These are phyloP conservation scores for Cyprinella venusta DNA, from an alignment of 2,797 vertebrate genomes.

Conservation along the genomic window DNA sequence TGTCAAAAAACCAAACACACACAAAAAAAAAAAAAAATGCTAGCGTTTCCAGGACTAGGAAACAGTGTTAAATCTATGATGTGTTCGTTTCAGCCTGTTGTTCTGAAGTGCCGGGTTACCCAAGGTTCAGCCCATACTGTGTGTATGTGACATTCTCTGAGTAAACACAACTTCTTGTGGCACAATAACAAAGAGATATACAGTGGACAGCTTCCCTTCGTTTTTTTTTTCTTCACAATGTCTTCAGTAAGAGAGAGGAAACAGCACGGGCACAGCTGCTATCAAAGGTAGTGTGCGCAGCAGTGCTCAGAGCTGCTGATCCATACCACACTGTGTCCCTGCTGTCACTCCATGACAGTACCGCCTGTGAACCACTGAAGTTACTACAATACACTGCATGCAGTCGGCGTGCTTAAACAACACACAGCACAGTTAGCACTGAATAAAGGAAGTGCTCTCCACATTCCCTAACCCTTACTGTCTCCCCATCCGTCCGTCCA, in stretches of 20 bases:
- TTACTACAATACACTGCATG: slow-evolving; percentile 43
- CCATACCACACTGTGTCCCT: slow-evolving; percentile 29
- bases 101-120: slow-evolving; percentile 16
- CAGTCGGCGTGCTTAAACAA: background rate
- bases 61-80: background rate
- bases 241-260: slow-evolving; percentile 35
- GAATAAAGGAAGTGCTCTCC: slow-evolving; percentile 14
- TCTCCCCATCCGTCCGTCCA: background rate
- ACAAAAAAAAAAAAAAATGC: background rate
- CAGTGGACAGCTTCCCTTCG: slow-evolving; percentile 29
- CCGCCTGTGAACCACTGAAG: slow-evolving; percentile 31
- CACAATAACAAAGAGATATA: slow-evolving; percentile 38
- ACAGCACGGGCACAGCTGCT: slow-evolving; percentile 35
- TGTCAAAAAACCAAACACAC: accelerated
- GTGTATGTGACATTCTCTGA: slow-evolving; percentile 34
- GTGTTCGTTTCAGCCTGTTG: background rate
- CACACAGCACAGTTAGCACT: background rate
- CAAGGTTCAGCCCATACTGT: slow-evolving; percentile 14
- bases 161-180: slow-evolving; percentile 32
- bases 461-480: background rate
- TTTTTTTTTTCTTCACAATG: slow-evolving; percentile 1
- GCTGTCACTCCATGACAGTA: slow-evolving; percentile 43
- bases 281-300: slow-evolving; percentile 54
- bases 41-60: background rate
- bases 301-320: slow-evolving; percentile 44